These are phyloP conservation scores for Microcebus tavaratra DNA, from an alignment of 2,113 vertebrate species.

Conservation along the genomic window DNA sequence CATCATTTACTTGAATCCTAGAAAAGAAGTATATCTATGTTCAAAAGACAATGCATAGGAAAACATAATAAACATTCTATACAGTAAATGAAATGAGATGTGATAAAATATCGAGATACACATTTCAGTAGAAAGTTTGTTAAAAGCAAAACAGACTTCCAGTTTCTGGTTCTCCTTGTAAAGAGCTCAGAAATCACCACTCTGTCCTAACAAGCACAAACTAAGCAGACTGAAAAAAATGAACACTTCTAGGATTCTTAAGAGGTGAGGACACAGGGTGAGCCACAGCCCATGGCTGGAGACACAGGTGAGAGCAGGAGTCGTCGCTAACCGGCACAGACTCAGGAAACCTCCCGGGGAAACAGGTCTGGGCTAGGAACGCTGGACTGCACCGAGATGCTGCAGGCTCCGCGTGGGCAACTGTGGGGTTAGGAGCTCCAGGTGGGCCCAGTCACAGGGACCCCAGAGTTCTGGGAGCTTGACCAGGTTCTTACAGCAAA, in stretches of 20 bases:
- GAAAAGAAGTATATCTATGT: conserved; percentile 18
- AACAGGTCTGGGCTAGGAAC: neutral
- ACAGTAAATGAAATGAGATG: neutral
- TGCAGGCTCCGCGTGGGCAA: neutral
- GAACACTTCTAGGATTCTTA: no score
- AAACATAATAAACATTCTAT: neutral
- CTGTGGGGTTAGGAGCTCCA: neutral
- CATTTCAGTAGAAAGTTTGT: neutral
- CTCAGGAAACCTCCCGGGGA: neutral
- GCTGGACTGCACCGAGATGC: no score
- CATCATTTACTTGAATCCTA: conserved; percentile 90
- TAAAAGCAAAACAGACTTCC: neutral
- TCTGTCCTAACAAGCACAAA: neutral
- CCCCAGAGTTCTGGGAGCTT: neutral
- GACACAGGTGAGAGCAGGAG: neutral
- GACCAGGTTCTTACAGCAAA: neutral
- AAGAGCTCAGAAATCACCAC: neutral
- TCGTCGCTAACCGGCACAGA: neutral
- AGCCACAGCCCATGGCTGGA: neutral
- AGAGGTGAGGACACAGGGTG: neutral
- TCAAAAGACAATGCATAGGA: neutral
- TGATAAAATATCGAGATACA: neutral
- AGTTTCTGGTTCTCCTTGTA: neutral
- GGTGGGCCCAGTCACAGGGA: neutral
- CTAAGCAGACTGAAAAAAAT: neutral